Evolutionary conservation across 2,113 vertebrate genomes (phyloP), one percentile per base, ranked within the genome.

Genomic region (Esox niger): DNA sequence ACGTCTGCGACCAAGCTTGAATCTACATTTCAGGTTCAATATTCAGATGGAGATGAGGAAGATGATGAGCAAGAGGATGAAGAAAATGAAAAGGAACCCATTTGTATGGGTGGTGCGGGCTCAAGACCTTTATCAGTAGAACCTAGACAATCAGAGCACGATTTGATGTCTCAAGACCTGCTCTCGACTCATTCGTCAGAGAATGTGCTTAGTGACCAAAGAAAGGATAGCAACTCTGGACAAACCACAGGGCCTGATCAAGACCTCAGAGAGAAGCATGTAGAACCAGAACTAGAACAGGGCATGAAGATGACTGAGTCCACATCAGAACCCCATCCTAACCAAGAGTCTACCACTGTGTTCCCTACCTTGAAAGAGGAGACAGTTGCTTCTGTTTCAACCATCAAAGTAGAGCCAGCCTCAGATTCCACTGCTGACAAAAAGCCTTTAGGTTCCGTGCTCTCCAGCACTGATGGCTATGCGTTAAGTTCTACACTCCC

Each of bases 11-110:
- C 75, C 17, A 82, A 87, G 35, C 64, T 64, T 54, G 78, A 85
- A 31, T 65, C 83, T 43, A 55, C 80, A 25, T 88, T 88, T 76
- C 65, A 82, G 67, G 78, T 87, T 64, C 86, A 89, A 60, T 90
- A 88, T 6, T 91, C 88, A 20, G 89, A 91, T 58, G 87, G 88
- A 80, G 90, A 88, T 82, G 82, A 79, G 26, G 88, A 86, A 5
- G 88, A 89, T 23, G 88, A 90, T 32, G 75, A n/a, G n/a, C n/a
- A n/a, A n/a, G n/a, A 87, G 30, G n/a, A n/a, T n/a, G n/a, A n/a
- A n/a, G 86, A 91, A 74, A 80, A 87, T 0, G 76, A 43, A 43
- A 15, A 43, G 38, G 38, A 71, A 75, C 77, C 69, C 31, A 84
- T 89, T 67, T 87, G 88, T 77, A 69, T 88, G 82, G 71, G 75